Evolutionary conservation across 2,888 invertebrate genomes (phyloP).

Genomic region (Ferdinandea cuprea): DNA sequence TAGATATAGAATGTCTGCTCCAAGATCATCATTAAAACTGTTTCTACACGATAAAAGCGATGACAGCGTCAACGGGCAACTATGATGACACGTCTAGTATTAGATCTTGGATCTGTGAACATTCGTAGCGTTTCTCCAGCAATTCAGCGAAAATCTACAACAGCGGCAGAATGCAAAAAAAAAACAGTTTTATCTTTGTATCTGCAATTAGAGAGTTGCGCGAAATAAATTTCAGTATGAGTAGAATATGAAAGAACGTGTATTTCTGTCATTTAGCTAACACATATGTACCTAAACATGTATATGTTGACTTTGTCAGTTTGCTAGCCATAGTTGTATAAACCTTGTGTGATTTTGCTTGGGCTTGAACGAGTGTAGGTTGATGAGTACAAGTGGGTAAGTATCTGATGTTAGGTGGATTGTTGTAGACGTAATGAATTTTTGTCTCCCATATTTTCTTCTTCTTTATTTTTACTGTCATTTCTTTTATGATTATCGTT

Average conservation of each 20-base stretch:
- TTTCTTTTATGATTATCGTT: slow-evolving; percentile 12
- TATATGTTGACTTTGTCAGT: background rate
- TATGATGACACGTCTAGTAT: slow-evolving; percentile 3
- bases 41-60: slow-evolving; percentile 2
- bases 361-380: slow-evolving; percentile 3
- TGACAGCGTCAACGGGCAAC: slow-evolving; percentile 27
- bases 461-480: background rate
- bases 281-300: background rate
- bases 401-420: background rate
- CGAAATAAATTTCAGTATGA: slow-evolving; percentile 11
- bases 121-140: slow-evolving; percentile 32
- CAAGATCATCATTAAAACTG: slow-evolving; percentile 31
- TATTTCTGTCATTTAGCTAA: slow-evolving; percentile 7
- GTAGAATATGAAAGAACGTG: background rate
- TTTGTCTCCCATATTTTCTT: background rate
- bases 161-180: background rate
- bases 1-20: no score
- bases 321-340: slow-evolving; percentile 16
- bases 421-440: background rate
- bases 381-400: slow-evolving; percentile 17
- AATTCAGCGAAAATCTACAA: slow-evolving; percentile 43
- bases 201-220: slow-evolving; percentile 57
- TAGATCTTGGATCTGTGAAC: background rate
- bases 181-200: slow-evolving; percentile 35
- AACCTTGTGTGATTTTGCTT: slow-evolving; percentile 23